Evolutionary conservation across 2,888 invertebrate genomes (phyloP), one percentile per base, ranked within the genome.

Genomic region (Syritta pipiens): DNA sequence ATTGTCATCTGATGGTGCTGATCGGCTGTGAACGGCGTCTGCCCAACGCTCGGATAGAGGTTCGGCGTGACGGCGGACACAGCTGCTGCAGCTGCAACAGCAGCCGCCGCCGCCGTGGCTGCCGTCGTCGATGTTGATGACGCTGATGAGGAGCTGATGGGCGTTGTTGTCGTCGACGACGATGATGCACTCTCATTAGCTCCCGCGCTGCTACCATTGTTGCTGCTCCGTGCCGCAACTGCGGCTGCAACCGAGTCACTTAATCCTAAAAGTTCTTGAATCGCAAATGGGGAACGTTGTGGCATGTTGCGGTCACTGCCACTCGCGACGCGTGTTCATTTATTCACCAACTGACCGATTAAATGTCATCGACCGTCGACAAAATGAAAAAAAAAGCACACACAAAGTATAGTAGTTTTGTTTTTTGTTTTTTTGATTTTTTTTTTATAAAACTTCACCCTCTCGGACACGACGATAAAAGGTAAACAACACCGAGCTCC

Each of bases 261-360:
- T 77, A 89, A 82, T 42, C 89, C 89, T 57, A 89, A 84, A 48
- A 89, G 84, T 84, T 89, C 89, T 82, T 89, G 89, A 81, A 89
- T 89, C 55, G 86, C 89, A 83, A 89, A 89, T n/a, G 89, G 87
- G 60, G 89, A 88, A 81, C 89, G 85, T 82, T 89, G 89, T 69
- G 88, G 88, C 89, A 89, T 89, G n/a, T n/a, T n/a, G n/a, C n/a
- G n/a, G n/a, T 67, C 67, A 79, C 49, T 10, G 28, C 22, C 32
- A 37, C 32, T n/a, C n/a, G n/a, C n/a, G n/a, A n/a, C n/a, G n/a
- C n/a, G n/a, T n/a, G n/a, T n/a, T n/a, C n/a, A n/a, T n/a, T n/a
- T n/a, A n/a, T n/a, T n/a, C n/a, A n/a, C 3, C 32, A 32, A 10
- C 12, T 32, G 10, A 37, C 7, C 14, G 6, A 7, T 7, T 17